Percentiles rank a stretch among this genome's conserved stretches.
phyloP scores from a whole-genome alignment of 2,888 invertebrate species.

The Schizotus pectinicornis region DNA sequence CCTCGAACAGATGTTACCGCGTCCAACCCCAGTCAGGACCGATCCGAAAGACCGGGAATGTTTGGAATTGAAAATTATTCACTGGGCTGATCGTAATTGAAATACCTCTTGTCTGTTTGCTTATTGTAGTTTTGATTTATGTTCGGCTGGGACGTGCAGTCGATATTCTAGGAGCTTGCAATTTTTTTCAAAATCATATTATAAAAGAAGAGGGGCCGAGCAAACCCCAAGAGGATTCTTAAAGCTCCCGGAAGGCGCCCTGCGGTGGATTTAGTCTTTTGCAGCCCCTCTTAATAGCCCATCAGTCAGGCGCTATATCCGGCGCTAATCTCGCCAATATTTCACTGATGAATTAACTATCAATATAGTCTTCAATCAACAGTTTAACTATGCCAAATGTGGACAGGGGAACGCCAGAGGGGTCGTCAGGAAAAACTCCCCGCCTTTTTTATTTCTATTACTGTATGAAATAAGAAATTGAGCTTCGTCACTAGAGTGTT shows the following conservation, averaged over 20 bases:
- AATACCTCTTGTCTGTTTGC: slow-evolving; percentile 50
- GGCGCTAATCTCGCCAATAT: slow-evolving; percentile 38
- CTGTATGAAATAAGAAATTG: no score
- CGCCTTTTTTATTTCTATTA: no score
- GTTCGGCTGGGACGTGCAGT: not conserved
- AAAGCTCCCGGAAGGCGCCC: slow-evolving; percentile 30
- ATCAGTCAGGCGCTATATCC: slow-evolving; percentile 42
- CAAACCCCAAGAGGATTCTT: slow-evolving; percentile 29
- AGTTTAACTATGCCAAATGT: no score
- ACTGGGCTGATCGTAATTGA: slow-evolving; percentile 51
- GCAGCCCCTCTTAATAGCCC: slow-evolving; percentile 42
- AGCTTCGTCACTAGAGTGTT: no score
- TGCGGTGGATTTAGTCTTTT: slow-evolving; percentile 43
- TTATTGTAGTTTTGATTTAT: slow-evolving; percentile 47
- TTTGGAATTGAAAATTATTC: slow-evolving; percentile 51
- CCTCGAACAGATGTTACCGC: slow-evolving; percentile 50
- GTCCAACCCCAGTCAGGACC: slow-evolving; percentile 31
- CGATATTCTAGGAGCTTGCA: no score
- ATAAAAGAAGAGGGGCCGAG: slow-evolving; percentile 12
- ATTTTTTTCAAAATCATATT: not conserved
- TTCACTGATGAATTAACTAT: slow-evolving; percentile 37
- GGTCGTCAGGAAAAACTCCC: no score
- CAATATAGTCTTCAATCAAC: slow-evolving; percentile 1
- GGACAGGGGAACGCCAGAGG: no score
- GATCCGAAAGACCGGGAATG: slow-evolving; percentile 41